Base-by-base conservation (phyloP, 2,888 invertebrate species). In the Nephrotoma guestfalica region DNA sequence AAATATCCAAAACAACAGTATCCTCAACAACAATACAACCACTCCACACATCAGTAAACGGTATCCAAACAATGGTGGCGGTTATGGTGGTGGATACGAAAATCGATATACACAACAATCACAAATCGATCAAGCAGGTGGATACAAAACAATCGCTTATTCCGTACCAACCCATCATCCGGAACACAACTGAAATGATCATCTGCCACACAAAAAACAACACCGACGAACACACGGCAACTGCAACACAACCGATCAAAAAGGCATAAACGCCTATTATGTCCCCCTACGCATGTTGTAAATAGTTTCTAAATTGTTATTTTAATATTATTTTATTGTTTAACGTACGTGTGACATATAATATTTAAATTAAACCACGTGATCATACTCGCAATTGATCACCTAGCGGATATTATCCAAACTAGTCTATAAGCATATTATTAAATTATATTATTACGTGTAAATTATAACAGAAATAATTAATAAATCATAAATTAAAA, bases 141-240 rank as follows among this genome's bases (percentile, higher is more conserved):
- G 87, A 57, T 90, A 91, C 87, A 90, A 90, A 86, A 90, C 90
- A 18, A 89, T 89, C 43, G 88, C 89, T 1, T 89, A 89, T 87
- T 88, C 89, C 2, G 86, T 88, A 6, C 90, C 90, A 15, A 84
- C 18, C 71, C 71, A 71, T 84, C 84, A 41, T 6, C 41, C 0
- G 84, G 41, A 4, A 3, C 15, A 41, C 84, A 84, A n/a, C 2
- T 42, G 0, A 84, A 84, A 84, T n/a, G 84, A 41, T 41, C 84
- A 9, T 84, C 84, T n/a, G 41, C 41, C n/a, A 41, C 84, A 84
- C 42, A 41, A 84, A 84, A 41, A 4, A 41, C 41, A 84, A 41
- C 84, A 15, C 41, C 42, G 6, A n/a, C n/a, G 11, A 83, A 41
- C 30, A 84, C n/a, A n/a, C 30, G 2, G 71, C 30, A 9, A 15